These are phyloP conservation scores for Tetramorium simillimum DNA, from an alignment of 1,140 invertebrate species.

Conservation along the genomic window DNA sequence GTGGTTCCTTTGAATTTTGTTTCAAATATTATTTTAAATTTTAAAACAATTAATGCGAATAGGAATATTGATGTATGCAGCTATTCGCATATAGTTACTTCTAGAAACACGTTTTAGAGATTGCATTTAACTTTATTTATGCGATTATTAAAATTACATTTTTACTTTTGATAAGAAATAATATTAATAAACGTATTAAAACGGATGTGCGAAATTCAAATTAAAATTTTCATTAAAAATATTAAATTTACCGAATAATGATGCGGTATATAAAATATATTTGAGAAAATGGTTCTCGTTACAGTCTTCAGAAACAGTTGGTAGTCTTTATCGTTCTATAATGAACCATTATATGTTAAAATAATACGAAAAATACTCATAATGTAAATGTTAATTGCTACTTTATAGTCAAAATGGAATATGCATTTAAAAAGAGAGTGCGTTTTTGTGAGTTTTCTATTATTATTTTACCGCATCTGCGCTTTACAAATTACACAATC, in stretches of 20 bases:
- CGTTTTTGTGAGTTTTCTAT: background rate
- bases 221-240: constrained; percentile 22
- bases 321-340: background rate
- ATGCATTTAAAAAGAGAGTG: background rate
- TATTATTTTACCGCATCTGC: background rate
- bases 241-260: background rate
- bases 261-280: background rate
- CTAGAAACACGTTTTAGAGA: background rate
- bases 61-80: too few relatives aligned
- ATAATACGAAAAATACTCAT: background rate
- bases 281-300: background rate
- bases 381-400: background rate
- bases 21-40: background rate
- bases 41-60: background rate
- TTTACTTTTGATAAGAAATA: constrained; percentile 12
- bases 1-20: background rate
- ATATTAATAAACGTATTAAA: background rate
- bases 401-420: background rate
- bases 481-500: constrained; percentile 4
- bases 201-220: background rate
- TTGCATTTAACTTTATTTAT: background rate
- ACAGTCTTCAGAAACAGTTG: background rate
- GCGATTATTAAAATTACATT: background rate
- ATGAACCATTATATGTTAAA: background rate
- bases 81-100: background rate